These are phyloP conservation scores for Neomorphus geoffroyi DNA, from an alignment of 2,797 vertebrate genomes.

Conservation along the genomic window DNA sequence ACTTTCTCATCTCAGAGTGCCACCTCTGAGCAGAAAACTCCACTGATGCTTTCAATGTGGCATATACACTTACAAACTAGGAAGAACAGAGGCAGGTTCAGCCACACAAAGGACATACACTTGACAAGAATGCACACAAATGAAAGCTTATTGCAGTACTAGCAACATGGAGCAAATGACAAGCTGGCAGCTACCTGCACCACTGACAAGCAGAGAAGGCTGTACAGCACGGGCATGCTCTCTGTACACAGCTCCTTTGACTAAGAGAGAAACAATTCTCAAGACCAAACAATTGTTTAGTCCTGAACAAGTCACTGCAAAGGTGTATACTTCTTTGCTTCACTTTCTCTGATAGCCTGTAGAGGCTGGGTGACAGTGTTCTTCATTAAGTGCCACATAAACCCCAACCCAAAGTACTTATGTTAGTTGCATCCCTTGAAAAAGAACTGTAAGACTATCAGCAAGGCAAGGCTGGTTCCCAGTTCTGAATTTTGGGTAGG, in stretches of 20 bases:
- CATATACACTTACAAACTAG: not conserved
- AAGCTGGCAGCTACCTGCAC: not conserved
- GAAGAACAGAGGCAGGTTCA: not conserved
- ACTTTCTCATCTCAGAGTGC: not conserved
- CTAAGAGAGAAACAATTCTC: not conserved
- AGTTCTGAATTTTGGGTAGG: not conserved
- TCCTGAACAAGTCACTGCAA: not conserved
- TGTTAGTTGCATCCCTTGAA: not conserved
- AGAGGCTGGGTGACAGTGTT: not conserved
- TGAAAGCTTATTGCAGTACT: not conserved
- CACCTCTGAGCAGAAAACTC: not conserved
- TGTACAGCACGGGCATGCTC: accelerated
- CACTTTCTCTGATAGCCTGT: not conserved
- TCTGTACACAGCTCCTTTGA: not conserved
- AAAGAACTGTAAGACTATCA: not conserved
- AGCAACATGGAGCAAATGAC: not conserved
- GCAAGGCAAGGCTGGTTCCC: not conserved
- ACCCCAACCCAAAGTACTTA: not conserved
- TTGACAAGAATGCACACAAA: not conserved
- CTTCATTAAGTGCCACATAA: not conserved
- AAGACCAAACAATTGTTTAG: not conserved
- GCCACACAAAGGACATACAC: not conserved
- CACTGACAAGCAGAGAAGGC: not conserved
- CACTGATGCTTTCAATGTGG: not conserved
- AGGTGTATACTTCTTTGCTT: not conserved